Base-by-base conservation (phyloP, 2,113 vertebrate species). In the Eretmochelys imbricata region DNA sequence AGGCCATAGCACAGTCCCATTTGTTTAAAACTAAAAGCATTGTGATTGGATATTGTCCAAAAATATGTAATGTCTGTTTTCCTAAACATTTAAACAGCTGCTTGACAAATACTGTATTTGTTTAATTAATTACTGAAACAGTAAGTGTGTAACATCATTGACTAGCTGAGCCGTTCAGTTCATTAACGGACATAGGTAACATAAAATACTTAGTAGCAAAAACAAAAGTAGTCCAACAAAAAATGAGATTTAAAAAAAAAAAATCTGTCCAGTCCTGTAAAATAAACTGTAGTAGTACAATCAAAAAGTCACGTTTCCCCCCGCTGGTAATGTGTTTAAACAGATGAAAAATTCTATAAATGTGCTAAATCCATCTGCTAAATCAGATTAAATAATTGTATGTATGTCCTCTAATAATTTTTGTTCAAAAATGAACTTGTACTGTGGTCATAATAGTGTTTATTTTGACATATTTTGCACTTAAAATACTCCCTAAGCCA, bases 1-100 rank as follows among this genome's bases (percentile, higher is more conserved):
- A 76, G 57, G n/a, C 54, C 0, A 0, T 46, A 84, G 31, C 0
- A 0, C 46, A 62, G 10, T 84, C 84, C 12, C 42, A 0, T 10
- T 4, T 87, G 65, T 91, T 91, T 85, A 81, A 91, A 93, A 76
- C 46, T 83, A 83, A 80, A 93, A 59, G 48, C 0, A 0, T n/a
- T 38, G 79, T 5, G 57, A 38, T 35, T 91, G 72, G 81, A 93
- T 46, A 65, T 55, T 75, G 16, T 87, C 59, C 86, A 93, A 50
- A 87, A 87, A 55, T 84, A 48, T 87, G 50, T 59, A 25, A 29
- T 29, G 35, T 14, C 29, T 82, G 10, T 88, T 86, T 35, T 86
- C 11, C 51, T 89, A 84, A 78, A 62, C 20, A 35, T 4, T 8
- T 84, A 53, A 81, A 53, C 49, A 53, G 85, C 85, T 57, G 12